A percentile compares a stretch with the other conserved stretches of the same genome.
Conservation (phyloP, 2,888 invertebrate genomes). For the Ophioninae sp. region DNA sequence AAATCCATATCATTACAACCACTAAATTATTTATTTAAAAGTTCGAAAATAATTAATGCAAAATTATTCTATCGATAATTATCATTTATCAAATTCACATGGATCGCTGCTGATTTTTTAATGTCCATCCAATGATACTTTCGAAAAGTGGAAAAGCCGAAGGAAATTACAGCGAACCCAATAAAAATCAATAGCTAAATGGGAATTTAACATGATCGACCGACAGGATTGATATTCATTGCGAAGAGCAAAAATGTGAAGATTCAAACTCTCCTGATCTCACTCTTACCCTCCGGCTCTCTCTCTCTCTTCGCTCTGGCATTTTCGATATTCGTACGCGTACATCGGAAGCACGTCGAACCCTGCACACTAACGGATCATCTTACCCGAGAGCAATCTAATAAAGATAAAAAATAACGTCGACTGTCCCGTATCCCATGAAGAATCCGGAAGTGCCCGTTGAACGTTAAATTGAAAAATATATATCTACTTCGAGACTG, state of each 20-base stretch:
- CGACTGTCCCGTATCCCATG: constrained; percentile 67
- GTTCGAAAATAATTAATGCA: too few relatives aligned
- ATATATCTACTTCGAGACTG: constrained; percentile 74
- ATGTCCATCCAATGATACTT: neutral
- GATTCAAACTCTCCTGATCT: constrained; percentile 45
- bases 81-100: too few relatives aligned
- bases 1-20: too few relatives aligned
- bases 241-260: neutral
- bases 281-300: constrained; percentile 67
- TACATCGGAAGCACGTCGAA: constrained; percentile 74
- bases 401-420: constrained; percentile 81
- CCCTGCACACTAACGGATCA: constrained; percentile 73
- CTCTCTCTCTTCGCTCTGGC: constrained; percentile 4
- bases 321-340: constrained; percentile 74
- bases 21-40: too few relatives aligned
- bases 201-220: neutral
- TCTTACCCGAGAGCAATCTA: constrained; percentile 74
- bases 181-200: neutral
- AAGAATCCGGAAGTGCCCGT: constrained; percentile 27
- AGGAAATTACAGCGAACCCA: neutral
- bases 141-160: neutral
- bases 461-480: constrained; percentile 78
- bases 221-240: neutral
- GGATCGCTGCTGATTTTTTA: too few relatives aligned
- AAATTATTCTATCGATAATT: too few relatives aligned